Base-by-base conservation (phyloP, 35 echinoderm and acorn worm genomes). In the Acanthaster planci region DNA sequence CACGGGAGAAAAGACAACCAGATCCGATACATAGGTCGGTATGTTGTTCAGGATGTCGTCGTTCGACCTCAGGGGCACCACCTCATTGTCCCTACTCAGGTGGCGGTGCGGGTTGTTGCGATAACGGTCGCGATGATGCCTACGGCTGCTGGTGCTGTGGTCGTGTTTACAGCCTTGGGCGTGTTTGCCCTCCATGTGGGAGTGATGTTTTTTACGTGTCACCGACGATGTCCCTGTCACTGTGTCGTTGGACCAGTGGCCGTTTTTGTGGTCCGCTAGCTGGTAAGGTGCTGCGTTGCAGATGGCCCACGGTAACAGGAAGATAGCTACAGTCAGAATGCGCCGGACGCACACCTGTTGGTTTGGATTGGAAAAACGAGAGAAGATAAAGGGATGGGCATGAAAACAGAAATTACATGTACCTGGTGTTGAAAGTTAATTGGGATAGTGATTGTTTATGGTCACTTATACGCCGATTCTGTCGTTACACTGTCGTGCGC, bases 331-430 rank as follows among this genome's bases (percentile, higher is more conserved):
- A 19, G 87, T 83, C 37, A 89, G 50, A n/a, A 89, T 44, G 19
- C 87, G 87, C 67, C 80, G 80, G 0, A 84, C 14, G 82, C 87
- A 76, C 5, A 82, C 60, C 87, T 89, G 87, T n/a, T 54, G 18
- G 36, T 54, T 4, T 32, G n/a, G n/a, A n/a, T n/a, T n/a, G n/a
- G n/a, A n/a, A 10, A 83, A 77, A 89, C 55, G 30, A 84, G 51
- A 84, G 39, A 79, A 67, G 26, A 83, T 15, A 50, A 7, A 37
- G 36, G 2, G 17, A 16, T 37, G 36, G 31, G 16, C 36, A 78
- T 78, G 4, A 47, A 47, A 6, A 12, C 4, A 47, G 42, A 47
- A 47, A 47, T 47, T 12, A 47, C 12, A n/a, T 47, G 4, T 47
- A 12, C 42, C 42, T 12, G 42, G 4, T 47, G 42, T n/a, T n/a